These are phyloP conservation scores for Philopotamus ludificatus DNA, from an alignment of 1,140 invertebrate species.

Conservation along the genomic window DNA sequence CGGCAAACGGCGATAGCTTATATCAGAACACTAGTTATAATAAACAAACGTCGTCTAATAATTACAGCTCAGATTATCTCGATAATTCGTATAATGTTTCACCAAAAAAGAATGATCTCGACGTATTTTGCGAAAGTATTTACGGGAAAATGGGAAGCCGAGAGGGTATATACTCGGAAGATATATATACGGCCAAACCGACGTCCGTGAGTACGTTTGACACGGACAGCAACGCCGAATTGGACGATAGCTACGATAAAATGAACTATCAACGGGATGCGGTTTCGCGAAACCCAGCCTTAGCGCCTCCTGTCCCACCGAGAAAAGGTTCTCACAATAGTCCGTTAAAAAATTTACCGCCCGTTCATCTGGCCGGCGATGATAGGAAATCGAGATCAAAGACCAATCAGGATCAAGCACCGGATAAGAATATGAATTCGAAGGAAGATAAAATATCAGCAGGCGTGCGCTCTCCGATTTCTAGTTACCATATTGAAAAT, in stretches of 20 bases:
- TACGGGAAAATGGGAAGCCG: conserved; percentile 43
- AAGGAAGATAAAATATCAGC: conserved; percentile 19
- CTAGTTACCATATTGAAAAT: conserved; percentile 28
- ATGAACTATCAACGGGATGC: conserved; percentile 3
- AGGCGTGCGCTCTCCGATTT: conserved; percentile 22
- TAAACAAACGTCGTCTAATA: conserved; percentile 51
- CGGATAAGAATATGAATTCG: conserved; percentile 26
- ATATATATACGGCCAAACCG: conserved; percentile 54
- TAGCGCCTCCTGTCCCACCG: conserved; percentile 53
- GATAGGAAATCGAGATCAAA: conserved; percentile 51
- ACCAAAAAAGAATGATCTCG: conserved; percentile 48
- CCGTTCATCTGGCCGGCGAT: conserved; percentile 52
- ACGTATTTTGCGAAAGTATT: conserved; percentile 51
- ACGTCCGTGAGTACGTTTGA: conserved; percentile 51
- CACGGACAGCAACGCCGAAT: not conserved
- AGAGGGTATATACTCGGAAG: conserved; percentile 46
- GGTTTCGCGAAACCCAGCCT: conserved; percentile 34
- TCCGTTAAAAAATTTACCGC: conserved; percentile 54
- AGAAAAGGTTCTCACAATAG: conserved; percentile 54
- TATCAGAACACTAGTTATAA: conserved; percentile 50
- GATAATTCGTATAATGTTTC: conserved; percentile 52
- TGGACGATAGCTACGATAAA: not conserved
- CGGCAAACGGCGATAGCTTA: conserved; percentile 53
- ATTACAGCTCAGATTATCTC: too few relatives aligned
- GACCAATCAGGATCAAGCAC: conserved; percentile 45